Evolutionary conservation across 2,888 invertebrate species (phyloP), one percentile per base, ranked within the genome.

Genomic region (Drosophila anomalata): DNA sequence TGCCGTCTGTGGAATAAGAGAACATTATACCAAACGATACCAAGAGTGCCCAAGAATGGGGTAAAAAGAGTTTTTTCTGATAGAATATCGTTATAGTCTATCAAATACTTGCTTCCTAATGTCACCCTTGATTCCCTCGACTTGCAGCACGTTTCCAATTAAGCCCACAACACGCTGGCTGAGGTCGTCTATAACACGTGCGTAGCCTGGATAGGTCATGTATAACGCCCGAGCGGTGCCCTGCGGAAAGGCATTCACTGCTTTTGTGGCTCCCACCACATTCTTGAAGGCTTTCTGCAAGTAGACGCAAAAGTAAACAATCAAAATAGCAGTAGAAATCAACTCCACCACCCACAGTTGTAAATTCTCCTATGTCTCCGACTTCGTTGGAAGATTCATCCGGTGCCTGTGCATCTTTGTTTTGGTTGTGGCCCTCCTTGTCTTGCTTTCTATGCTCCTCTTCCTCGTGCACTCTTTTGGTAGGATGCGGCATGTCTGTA

Each of bases 161-260:
- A 94, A 85, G 78, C 93, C 93, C 39, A 96, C 90, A 50, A 97
- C 93, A 85, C 94, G 93, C 73, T 94, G 93, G 4, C 94, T 94
- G 89, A 96, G 94, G 48, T 93, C 90, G 68, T 93, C 93, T 79
- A 95, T 93, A 7, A 95, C 93, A 75, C 93, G 93, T 39, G 94
- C 93, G 88, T 97, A 97, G 17, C 94, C 94, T 5, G 95, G 94
- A 90, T 95, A 95, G n/a, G 96, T 95, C 55, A 94, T 94, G 87
- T 96, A 97, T 67, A 95, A 94, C 80, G 95, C 94, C 89, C 95
- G 95, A 47, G 96, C 94, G 41, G 94, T 92, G 39, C 95, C 95
- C 46, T 93, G 91, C 0, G 97, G 97, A 71, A 97, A 92, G 14
- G 93, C 92, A 90, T 97, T 97, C 0, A 96, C 93, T 14, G 93